These are phyloP conservation scores for Uloborus diversus DNA, from an alignment of 1,140 invertebrate genomes.

Conservation along the genomic window DNA sequence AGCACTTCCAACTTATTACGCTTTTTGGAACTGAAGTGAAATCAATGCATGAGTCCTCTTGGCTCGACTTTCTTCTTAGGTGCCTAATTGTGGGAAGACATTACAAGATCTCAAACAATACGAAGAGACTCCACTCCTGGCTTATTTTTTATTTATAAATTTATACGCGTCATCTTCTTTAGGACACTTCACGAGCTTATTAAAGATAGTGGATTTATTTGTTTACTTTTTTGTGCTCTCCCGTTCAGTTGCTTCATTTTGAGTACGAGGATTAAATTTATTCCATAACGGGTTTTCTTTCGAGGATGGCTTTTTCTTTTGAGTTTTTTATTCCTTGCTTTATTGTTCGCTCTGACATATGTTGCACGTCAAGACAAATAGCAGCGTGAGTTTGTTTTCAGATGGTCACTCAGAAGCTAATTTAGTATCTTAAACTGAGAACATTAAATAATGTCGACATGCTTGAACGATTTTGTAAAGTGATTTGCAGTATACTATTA, in stretches of 20 bases:
- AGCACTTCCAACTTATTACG: constrained; percentile 38
- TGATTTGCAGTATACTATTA: too few species aligned
- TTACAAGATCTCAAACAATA: constrained; percentile 50
- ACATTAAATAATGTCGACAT: too few species aligned
- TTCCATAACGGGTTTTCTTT: constrained; percentile 9
- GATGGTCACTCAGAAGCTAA: too few species aligned
- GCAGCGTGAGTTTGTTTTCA: too few species aligned
- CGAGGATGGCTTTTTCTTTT: constrained; percentile 17
- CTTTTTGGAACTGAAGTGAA: constrained; percentile 4
- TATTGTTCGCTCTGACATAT: too few species aligned
- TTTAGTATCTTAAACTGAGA: too few species aligned
- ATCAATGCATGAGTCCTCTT: constrained; percentile 12
- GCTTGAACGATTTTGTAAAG: too few species aligned
- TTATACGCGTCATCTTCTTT: background rate
- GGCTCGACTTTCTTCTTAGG: background rate
- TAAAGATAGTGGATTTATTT: constrained; percentile 19
- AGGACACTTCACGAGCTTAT: constrained; percentile 11
- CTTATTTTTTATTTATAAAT: background rate
- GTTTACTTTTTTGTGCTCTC: background rate
- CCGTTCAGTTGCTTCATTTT: constrained; percentile 14
- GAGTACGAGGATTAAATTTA: constrained; percentile 25
- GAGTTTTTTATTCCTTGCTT: too few species aligned
- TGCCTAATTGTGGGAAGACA: constrained; percentile 40
- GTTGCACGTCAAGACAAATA: too few species aligned
- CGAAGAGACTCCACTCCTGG: background rate